Conservation (phyloP, 2,888 invertebrate species). For the Pantelozetes paolii region DNA sequence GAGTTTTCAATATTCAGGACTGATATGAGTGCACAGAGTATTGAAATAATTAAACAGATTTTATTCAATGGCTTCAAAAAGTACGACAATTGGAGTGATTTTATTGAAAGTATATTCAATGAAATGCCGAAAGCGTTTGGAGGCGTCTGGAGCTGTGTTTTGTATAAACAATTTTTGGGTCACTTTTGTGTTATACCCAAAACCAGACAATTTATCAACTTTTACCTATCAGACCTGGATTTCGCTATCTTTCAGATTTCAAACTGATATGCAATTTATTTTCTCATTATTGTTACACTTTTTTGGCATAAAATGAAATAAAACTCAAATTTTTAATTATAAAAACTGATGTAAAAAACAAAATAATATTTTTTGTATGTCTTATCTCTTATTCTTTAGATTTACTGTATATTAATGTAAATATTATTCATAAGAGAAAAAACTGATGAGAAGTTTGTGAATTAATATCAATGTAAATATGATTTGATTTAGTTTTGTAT, state of each 20-base stretch:
- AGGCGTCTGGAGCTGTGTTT: neutral
- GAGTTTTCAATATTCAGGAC: neutral
- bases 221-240: neutral
- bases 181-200: conserved; percentile 4
- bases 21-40: neutral
- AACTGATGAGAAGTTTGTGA: too few species aligned
- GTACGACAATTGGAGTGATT: neutral
- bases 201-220: neutral
- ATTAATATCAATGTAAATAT: too few species aligned
- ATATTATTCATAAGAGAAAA: too few species aligned
- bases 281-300: too few species aligned
- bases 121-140: neutral
- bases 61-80: neutral
- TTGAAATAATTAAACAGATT: neutral
- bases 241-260: neutral
- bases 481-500: too few species aligned
- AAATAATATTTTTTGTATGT: too few species aligned
- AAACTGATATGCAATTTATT: neutral
- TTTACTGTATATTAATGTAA: too few species aligned
- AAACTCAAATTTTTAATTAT: too few species aligned
- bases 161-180: conserved; percentile 1
- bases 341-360: too few species aligned
- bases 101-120: neutral
- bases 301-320: too few species aligned
- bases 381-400: too few species aligned